Conservation (phyloP, 2,113 vertebrate genomes). For the Scatophagus argus region DNA sequence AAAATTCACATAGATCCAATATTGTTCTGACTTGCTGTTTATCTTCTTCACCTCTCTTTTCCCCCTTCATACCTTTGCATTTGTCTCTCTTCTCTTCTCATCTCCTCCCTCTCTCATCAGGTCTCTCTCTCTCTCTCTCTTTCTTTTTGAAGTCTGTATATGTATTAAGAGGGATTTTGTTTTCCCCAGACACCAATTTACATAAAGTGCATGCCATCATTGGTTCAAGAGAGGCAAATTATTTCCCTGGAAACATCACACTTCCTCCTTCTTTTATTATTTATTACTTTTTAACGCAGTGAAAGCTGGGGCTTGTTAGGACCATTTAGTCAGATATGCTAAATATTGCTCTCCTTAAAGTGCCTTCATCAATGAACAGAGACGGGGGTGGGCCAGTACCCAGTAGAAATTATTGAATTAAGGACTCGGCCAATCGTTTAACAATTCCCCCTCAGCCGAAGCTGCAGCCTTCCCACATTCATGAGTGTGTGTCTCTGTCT, state of each 20-base stretch:
- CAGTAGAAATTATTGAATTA: slow-evolving; percentile 88
- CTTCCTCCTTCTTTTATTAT: slow-evolving; percentile 85
- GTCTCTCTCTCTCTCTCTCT: slow-evolving; percentile 69
- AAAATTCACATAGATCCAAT: slow-evolving; percentile 28
- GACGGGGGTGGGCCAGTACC: slow-evolving; percentile 65
- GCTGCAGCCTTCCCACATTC: slow-evolving; percentile 29
- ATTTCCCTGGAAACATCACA: slow-evolving; percentile 97
- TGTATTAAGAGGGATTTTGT: slow-evolving; percentile 99
- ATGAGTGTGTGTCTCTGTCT: slow-evolving; percentile 19
- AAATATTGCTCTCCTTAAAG: slow-evolving; percentile 93
- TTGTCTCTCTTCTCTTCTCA: slow-evolving; percentile 36
- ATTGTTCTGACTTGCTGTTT: slow-evolving; percentile 87
- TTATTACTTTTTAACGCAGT: slow-evolving; percentile 86
- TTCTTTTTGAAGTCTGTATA: slow-evolving; percentile 95
- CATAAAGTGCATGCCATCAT: slow-evolving; percentile 99
- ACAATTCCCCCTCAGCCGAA: slow-evolving; percentile 85
- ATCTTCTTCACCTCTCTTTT: background rate
- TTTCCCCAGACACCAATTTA: slow-evolving; percentile 99
- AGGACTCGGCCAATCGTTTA: slow-evolving; percentile 90
- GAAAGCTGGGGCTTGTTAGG: slow-evolving; percentile 94
- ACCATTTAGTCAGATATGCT: slow-evolving; percentile 97
- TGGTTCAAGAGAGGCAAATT: slow-evolving; percentile 99
- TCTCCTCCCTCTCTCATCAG: slow-evolving; percentile 53
- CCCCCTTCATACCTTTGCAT: slow-evolving; percentile 12
- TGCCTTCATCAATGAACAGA: slow-evolving; percentile 90